Percentiles rank a stretch among this genome's conserved stretches.
Evolutionary conservation across 2,113 vertebrate genomes (phyloP).

Genomic region (Alexandromys fortis): DNA sequence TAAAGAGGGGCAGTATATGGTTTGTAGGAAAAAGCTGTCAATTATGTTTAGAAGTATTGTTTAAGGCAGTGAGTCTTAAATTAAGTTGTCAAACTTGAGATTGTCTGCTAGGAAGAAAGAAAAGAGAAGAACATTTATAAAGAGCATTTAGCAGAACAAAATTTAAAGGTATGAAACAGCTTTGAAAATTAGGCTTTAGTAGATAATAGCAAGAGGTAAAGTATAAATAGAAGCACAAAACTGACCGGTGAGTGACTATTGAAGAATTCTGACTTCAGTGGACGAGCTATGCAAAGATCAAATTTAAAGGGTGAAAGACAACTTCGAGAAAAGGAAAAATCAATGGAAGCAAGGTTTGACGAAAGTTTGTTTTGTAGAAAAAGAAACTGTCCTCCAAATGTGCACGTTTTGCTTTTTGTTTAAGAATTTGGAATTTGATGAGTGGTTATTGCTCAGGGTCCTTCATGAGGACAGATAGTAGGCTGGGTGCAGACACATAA

Average conservation of each 20-base stretch:
- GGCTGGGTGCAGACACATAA: background rate
- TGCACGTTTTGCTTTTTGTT: background rate
- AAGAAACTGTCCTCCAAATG: background rate
- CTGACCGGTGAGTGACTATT: background rate
- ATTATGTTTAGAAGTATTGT: background rate
- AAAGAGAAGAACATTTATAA: background rate
- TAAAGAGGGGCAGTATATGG: background rate
- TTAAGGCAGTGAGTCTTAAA: slow-evolving; percentile 33
- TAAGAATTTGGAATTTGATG: background rate
- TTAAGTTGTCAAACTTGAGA: slow-evolving; percentile 12
- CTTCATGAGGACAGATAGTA: background rate
- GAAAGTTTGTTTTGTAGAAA: background rate
- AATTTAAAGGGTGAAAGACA: slow-evolving; percentile 3
- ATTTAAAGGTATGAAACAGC: background rate
- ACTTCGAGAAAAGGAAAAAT: background rate
- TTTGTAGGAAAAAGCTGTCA: background rate
- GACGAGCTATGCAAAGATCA: background rate
- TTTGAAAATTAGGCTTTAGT: slow-evolving; percentile 13
- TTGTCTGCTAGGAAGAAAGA: background rate
- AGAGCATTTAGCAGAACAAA: background rate
- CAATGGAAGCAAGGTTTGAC: background rate
- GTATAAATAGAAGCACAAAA: background rate
- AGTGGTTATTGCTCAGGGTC: background rate
- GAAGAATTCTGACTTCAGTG: background rate
- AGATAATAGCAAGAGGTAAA: background rate